These are phyloP conservation scores for Pseudochirops cupreus DNA, from an alignment of 2,797 vertebrate genomes.

Conservation along the genomic window DNA sequence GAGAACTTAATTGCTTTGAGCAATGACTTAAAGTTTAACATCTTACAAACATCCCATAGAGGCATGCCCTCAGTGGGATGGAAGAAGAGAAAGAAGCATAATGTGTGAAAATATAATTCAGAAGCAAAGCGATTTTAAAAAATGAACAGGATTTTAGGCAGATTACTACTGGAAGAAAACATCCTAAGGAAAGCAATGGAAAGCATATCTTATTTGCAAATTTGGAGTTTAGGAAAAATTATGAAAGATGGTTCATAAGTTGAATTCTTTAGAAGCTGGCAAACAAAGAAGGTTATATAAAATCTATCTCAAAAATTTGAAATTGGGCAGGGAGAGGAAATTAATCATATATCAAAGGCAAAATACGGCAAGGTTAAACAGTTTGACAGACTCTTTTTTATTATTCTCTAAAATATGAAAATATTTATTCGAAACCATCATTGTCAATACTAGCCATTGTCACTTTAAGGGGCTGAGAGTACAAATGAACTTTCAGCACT, in stretches of 20 bases:
- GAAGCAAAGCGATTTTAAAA: slow-evolving; percentile 31
- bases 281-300: neutral
- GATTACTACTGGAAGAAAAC: slow-evolving; percentile 21
- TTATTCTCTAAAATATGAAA: slow-evolving; percentile 35
- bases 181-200: slow-evolving; percentile 49
- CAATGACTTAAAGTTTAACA: slow-evolving; percentile 49
- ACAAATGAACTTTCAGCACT: neutral
- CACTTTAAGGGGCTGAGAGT: slow-evolving; percentile 31
- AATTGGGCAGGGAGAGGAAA: neutral
- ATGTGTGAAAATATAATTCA: slow-evolving; percentile 51
- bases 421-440: neutral
- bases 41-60: slow-evolving; percentile 26
- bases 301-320: neutral
- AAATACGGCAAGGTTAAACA: slow-evolving; percentile 12
- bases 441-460: neutral
- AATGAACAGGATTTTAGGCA: slow-evolving; percentile 31
- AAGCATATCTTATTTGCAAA: slow-evolving; percentile 53
- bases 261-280: slow-evolving; percentile 17
- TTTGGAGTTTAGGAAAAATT: slow-evolving; percentile 24
- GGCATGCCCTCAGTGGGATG: neutral
- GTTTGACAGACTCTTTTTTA: slow-evolving; percentile 22
- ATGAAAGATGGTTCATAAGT: slow-evolving; percentile 18
- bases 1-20: slow-evolving; percentile 55
- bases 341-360: neutral
- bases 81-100: slow-evolving; percentile 35